Evolutionary conservation across 2,797 vertebrate genomes (phyloP).

Genomic region (Pantherophis alleghaniensis): DNA sequence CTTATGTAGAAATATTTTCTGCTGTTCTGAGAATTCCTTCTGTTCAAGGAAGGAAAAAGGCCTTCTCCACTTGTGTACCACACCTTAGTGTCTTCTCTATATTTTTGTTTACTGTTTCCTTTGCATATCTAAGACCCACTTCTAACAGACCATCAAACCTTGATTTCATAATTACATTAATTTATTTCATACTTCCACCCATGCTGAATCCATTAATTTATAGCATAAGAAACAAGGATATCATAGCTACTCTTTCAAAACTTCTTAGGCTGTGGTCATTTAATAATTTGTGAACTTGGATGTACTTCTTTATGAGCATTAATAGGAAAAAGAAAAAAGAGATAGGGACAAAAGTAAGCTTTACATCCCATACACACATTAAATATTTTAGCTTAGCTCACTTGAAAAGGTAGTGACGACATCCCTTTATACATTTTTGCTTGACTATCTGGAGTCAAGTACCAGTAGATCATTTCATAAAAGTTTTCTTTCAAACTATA

Average conservation of each 20-base stretch:
- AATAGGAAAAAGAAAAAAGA: background rate
- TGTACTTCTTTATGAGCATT: background rate
- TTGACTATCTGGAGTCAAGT: too few relatives aligned
- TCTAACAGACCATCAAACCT: background rate
- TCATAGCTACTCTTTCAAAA: background rate
- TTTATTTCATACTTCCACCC: slow-evolving; percentile 47
- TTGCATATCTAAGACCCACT: background rate
- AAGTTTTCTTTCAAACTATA: too few relatives aligned
- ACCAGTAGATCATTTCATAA: too few relatives aligned
- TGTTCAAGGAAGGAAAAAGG: background rate
- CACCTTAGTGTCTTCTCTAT: background rate
- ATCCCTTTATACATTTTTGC: too few relatives aligned
- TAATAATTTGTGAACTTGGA: background rate
- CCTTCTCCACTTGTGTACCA: background rate
- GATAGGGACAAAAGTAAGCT: too few relatives aligned
- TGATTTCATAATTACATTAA: slow-evolving; percentile 34
- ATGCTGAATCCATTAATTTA: slow-evolving; percentile 24
- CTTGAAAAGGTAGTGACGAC: background rate
- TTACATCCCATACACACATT: too few relatives aligned
- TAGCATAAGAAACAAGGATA: background rate
- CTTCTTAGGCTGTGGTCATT: background rate
- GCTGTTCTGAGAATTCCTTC: background rate
- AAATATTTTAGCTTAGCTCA: too few relatives aligned
- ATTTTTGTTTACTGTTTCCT: background rate
- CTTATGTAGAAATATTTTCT: background rate